Conservation (phyloP, 2,888 invertebrate genomes). For the Ariolimax columbianus region DNA sequence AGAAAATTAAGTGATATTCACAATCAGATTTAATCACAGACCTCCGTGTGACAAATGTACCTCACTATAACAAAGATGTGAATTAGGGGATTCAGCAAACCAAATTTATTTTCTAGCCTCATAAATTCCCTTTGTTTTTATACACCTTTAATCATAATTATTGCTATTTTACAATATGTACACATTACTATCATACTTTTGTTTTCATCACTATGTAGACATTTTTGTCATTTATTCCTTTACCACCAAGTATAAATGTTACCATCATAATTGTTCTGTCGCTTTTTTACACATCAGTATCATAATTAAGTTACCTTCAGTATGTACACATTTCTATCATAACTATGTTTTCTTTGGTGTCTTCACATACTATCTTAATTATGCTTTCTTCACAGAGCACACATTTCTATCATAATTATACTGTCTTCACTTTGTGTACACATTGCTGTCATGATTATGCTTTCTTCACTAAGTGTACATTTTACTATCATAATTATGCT, state of each 20-base stretch:
- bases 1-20: too few relatives aligned
- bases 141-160: too few relatives aligned
- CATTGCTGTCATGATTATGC: neutral
- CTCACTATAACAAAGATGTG: too few relatives aligned
- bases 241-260: too few relatives aligned
- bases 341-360: conserved; percentile 19
- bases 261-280: neutral
- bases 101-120: too few relatives aligned
- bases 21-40: too few relatives aligned
- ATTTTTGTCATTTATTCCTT: neutral
- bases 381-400: conserved; percentile 20
- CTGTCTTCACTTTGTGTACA: neutral
- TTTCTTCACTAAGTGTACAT: neutral
- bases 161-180: neutral
- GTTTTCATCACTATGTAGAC: conserved; percentile 24
- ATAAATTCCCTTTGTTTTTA: too few relatives aligned
- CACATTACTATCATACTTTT: conserved; percentile 11
- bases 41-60: too few relatives aligned
- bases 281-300: neutral
- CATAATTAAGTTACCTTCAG: neutral
- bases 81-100: too few relatives aligned
- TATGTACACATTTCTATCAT: neutral
- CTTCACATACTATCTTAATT: neutral
- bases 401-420: neutral
- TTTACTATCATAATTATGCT: neutral